Evolutionary conservation across 2,888 invertebrate species (phyloP).

Genomic region (Synergus laeviventris): DNA sequence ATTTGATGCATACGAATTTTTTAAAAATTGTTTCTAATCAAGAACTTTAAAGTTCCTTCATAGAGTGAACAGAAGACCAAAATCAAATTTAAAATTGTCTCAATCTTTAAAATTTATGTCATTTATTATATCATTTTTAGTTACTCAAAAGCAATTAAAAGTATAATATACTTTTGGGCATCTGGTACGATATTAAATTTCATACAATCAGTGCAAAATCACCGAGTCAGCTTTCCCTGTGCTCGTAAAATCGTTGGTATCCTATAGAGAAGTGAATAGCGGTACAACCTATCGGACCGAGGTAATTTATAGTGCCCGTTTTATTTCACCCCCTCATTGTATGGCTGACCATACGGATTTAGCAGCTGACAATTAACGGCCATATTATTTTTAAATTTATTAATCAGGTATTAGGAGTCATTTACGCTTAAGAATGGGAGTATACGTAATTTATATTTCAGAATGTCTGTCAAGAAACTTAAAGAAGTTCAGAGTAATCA

Average conservation of each 20-base stretch:
- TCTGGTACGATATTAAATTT: slow-evolving; percentile 16
- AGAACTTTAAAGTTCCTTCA: too few relatives aligned
- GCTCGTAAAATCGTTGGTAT: slow-evolving; percentile 32
- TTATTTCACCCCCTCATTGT: slow-evolving; percentile 33
- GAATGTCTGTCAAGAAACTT: background rate
- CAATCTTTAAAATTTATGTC: background rate
- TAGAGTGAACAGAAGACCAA: background rate
- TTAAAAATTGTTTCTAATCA: too few relatives aligned
- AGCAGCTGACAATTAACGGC: slow-evolving; percentile 17
- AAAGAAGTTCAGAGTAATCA: background rate
- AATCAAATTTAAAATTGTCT: background rate
- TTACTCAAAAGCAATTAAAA: background rate
- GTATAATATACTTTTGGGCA: background rate
- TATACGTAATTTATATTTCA: background rate
- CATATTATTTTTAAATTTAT: slow-evolving; percentile 16
- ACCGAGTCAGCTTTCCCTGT: slow-evolving; percentile 17
- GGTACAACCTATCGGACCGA: slow-evolving; percentile 21
- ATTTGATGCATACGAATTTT: too few relatives aligned
- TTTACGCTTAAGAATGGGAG: background rate
- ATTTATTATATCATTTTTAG: background rate
- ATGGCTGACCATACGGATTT: slow-evolving; percentile 31
- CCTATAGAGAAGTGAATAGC: slow-evolving; percentile 11
- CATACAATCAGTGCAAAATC: slow-evolving; percentile 33
- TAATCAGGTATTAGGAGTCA: background rate
- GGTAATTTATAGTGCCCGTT: slow-evolving; percentile 30